These are phyloP conservation scores for Lycaena phlaeas DNA, from an alignment of 2,888 invertebrate genomes.

Conservation along the genomic window DNA sequence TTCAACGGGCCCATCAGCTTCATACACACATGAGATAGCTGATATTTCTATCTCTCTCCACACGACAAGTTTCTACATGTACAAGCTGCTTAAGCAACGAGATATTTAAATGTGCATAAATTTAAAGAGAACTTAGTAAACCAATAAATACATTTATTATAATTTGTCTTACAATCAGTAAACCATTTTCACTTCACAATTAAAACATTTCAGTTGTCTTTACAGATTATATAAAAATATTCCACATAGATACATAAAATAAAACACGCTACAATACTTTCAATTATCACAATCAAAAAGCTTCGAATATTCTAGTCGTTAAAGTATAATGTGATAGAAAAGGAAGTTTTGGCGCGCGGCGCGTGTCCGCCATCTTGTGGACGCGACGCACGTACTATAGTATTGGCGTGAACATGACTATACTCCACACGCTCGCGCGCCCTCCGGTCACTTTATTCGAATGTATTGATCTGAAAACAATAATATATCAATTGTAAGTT, in stretches of 20 bases:
- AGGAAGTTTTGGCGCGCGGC: no score
- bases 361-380: conserved; percentile 13
- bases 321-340: neutral
- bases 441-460: conserved; percentile 10
- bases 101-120: no score
- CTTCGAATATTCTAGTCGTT: neutral
- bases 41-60: no score
- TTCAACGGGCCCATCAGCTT: no score
- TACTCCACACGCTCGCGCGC: conserved; percentile 12
- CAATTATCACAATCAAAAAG: neutral
- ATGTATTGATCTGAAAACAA: conserved; percentile 12
- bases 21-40: no score
- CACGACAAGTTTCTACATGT: no score
- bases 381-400: conserved; percentile 36
- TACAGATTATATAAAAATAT: neutral
- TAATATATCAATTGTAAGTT: no score
- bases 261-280: neutral
- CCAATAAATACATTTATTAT: conserved; percentile 2
- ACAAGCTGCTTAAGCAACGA: no score
- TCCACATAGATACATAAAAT: neutral
- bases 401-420: conserved; percentile 51
- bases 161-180: neutral
- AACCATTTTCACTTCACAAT: neutral
- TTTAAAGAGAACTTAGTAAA: no score
- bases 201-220: neutral